These are phyloP conservation scores for Sebastes hubbsi DNA, from an alignment of 2,797 vertebrate genomes.

Conservation along the genomic window DNA sequence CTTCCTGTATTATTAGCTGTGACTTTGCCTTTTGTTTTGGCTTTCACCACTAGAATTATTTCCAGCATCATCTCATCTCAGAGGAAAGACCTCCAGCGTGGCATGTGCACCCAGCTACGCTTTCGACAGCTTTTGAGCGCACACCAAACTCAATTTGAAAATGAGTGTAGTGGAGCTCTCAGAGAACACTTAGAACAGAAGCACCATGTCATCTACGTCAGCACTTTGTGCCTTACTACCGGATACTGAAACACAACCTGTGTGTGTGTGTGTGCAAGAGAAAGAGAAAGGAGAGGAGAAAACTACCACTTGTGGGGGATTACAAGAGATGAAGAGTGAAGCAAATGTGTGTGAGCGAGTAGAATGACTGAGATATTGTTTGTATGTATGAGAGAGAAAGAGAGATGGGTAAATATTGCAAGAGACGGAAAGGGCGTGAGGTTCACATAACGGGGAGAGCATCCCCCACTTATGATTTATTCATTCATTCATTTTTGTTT, in stretches of 20 bases:
- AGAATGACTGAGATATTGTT: neutral
- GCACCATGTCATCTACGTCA: slow-evolving; percentile 16
- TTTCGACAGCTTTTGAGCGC: neutral
- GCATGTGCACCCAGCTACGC: neutral
- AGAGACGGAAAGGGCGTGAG: neutral
- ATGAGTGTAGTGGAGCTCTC: slow-evolving; percentile 6
- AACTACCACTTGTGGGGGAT: neutral
- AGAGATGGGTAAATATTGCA: neutral
- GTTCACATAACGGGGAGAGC: slow-evolving; percentile 8
- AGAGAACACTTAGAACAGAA: slow-evolving; percentile 21
- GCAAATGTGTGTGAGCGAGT: slow-evolving; percentile 14
- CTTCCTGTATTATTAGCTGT: slow-evolving; percentile 22
- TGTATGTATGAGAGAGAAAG: neutral
- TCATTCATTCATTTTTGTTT: slow-evolving; percentile 39
- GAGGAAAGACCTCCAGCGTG: neutral
- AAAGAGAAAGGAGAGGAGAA: neutral
- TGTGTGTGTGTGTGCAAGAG: neutral
- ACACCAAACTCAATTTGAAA: neutral
- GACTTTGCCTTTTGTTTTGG: slow-evolving; percentile 3
- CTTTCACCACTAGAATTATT: slow-evolving; percentile 3
- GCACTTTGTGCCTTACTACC: slow-evolving; percentile 16
- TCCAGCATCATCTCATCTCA: neutral
- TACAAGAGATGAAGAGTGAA: slow-evolving; percentile 18
- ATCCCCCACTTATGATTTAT: slow-evolving; percentile 34
- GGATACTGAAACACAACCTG: neutral